Conservation (phyloP, 2,797 vertebrate species). For the Anguilla pacifica region DNA sequence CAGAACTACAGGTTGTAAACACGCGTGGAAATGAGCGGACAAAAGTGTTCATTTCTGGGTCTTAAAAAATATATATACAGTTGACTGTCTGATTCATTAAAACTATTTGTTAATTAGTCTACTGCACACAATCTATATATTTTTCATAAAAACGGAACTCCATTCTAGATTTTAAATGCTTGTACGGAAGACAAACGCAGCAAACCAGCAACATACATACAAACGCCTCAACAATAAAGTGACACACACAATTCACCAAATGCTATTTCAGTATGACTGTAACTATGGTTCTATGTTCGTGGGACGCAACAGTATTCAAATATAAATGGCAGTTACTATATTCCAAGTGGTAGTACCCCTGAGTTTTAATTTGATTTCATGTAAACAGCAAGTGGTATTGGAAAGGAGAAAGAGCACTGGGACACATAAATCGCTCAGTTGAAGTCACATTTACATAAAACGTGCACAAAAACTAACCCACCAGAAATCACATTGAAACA, state of each 20-base stretch:
- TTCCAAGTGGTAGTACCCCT: no score
- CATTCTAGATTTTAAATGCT: neutral
- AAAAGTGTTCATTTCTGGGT: no score
- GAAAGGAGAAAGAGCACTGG: neutral
- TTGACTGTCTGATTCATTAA: neutral
- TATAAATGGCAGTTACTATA: neutral
- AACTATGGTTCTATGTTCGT: neutral
- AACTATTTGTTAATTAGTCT: neutral
- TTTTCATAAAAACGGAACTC: neutral
- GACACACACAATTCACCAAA: neutral
- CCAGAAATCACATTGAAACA: neutral
- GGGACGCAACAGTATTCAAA: neutral
- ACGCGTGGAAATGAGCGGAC: no score
- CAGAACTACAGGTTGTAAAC: no score
- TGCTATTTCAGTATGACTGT: neutral
- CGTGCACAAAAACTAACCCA: neutral
- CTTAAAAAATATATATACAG: no score
- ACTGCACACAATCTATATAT: neutral
- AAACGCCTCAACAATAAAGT: neutral
- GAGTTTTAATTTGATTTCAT: no score
- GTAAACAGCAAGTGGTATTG: neutral
- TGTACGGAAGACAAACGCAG: neutral
- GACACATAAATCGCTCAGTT: no score
- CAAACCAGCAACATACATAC: neutral
- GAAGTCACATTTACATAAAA: neutral